phyloP scores from a whole-genome alignment of 2,113 vertebrate species.

The Sapajus apella region DNA sequence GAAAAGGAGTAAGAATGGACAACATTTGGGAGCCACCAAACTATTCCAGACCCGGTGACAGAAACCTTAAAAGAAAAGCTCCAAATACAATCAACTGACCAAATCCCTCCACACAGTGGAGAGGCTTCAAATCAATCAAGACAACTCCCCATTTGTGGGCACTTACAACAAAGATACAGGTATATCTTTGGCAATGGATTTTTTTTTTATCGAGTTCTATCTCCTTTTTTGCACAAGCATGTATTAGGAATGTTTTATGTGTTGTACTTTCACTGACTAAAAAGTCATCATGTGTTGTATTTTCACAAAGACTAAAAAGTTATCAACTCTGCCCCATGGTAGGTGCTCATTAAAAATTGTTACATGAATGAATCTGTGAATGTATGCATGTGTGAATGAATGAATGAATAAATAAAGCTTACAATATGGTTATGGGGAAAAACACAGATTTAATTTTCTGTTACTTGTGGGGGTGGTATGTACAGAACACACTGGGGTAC shows the following conservation, averaged over 20 bases:
- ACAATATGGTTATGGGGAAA: not conserved
- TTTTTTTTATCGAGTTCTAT: not conserved
- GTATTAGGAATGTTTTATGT: not conserved
- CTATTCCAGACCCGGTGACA: not conserved
- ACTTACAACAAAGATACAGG: not conserved
- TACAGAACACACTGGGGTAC: not conserved
- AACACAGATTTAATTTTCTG: not conserved
- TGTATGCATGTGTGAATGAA: not conserved
- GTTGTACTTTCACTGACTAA: not conserved
- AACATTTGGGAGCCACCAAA: not conserved
- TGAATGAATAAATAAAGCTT: constrained; percentile 19
- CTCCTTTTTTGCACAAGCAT: not conserved
- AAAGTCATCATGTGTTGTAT: not conserved
- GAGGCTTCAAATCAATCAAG: not conserved
- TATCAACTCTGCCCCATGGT: not conserved
- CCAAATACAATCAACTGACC: not conserved
- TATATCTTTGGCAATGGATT: not conserved
- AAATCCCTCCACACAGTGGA: not conserved
- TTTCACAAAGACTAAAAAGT: not conserved
- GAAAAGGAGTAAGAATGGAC: not conserved
- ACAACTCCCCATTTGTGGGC: not conserved
- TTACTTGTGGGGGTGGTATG: not conserved
- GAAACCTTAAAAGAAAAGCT: not conserved
- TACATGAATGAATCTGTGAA: not conserved
- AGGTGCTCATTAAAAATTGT: not conserved